Evolutionary conservation across 2,113 vertebrate species (phyloP).

Genomic region (Limanda limanda): DNA sequence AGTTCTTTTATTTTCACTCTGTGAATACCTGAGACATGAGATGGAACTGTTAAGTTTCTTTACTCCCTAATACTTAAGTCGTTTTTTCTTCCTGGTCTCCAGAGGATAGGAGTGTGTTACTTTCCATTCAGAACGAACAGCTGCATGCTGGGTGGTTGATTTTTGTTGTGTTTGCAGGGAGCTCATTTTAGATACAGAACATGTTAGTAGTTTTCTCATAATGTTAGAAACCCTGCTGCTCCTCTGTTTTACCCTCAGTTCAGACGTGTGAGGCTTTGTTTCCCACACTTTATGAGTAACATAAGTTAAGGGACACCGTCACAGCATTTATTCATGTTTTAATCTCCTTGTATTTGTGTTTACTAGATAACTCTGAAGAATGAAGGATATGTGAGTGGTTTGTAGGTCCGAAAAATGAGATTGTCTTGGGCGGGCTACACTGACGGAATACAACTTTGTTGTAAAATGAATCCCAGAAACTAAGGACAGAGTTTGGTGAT

Average conservation of each 20-base stretch:
- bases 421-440: neutral
- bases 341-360: slow-evolving; percentile 43
- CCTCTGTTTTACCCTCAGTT: slow-evolving; percentile 12
- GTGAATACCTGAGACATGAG: slow-evolving; percentile 25
- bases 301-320: slow-evolving; percentile 28
- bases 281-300: slow-evolving; percentile 11
- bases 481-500: neutral
- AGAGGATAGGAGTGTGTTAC: neutral
- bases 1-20: slow-evolving; percentile 14
- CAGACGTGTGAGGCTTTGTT: slow-evolving; percentile 9
- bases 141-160: neutral
- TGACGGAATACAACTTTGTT: neutral
- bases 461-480: slow-evolving; percentile 1
- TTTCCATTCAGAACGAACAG: neutral
- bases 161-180: slow-evolving; percentile 21
- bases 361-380: slow-evolving; percentile 40
- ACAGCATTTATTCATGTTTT: slow-evolving; percentile 23
- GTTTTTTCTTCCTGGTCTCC: neutral
- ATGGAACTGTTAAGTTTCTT: neutral
- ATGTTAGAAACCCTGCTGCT: slow-evolving; percentile 1
- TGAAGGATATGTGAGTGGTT: slow-evolving; percentile 33
- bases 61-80: neutral
- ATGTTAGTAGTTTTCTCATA: neutral
- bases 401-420: slow-evolving; percentile 12
- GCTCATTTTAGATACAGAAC: slow-evolving; percentile 16